Base-by-base conservation (phyloP, 2,113 vertebrate genomes). In the Ia io region DNA sequence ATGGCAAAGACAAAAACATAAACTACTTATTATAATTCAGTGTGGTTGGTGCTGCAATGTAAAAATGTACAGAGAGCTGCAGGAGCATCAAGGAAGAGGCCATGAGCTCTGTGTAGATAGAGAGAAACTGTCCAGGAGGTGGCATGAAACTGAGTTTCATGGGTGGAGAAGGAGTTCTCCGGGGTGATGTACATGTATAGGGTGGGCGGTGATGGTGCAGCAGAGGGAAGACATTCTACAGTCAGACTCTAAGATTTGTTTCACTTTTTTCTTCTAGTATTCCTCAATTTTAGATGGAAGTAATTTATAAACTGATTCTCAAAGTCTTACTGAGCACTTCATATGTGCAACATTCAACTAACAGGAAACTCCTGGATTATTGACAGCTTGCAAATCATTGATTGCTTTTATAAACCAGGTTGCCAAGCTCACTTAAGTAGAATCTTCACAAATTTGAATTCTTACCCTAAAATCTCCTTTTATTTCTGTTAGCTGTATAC, bases 271-370 rank as follows among this genome's bases (percentile, higher is more conserved):
- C 61, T 93, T 84, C 30, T 87, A 9, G 4, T 44, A 12, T 37
- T 91, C 73, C 65, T 80, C 37, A 71, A 13, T 84, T 88, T 87
- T 53, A 76, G 93, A 79, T 13, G 44, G 51, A 96, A 87, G 37
- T 84, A 47, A 77, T 47, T 71, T 90, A 10, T 84, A 95, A 94
- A 84, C 3, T 47, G 10, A 53, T 63, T 44, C 30, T 84, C 61
- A 44, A 16, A 71, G 59, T 92, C 78, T 76, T 76, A 76, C 22
- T 35, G 9, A 71, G 11, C 2, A 88, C 9, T 28, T 63, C 61
- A 22, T 67, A n/a, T 28, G 12, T 44, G 20, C 53, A 84, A 17
- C 63, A 79, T 42, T 84, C 70, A 92, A 30, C 61, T 73, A 87
- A 76, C 30, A 63, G 77, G 40, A 90, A 95, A 42, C 94, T 53